These are phyloP conservation scores for Abrostola tripartita DNA, from an alignment of 2,888 invertebrate genomes.

Conservation along the genomic window DNA sequence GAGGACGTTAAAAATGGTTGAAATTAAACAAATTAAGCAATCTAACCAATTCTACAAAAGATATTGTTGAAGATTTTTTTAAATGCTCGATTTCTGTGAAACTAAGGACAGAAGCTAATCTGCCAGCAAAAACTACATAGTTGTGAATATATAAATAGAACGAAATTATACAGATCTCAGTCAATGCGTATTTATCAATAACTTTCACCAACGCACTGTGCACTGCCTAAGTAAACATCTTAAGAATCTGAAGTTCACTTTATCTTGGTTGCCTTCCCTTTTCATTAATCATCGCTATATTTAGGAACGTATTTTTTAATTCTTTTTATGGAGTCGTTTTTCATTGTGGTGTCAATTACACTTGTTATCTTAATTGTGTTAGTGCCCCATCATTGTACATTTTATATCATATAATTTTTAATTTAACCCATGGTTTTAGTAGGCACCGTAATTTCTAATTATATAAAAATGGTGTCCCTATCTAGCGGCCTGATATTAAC, in stretches of 20 bases:
- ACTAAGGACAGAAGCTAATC: neutral
- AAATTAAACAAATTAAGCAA: no score
- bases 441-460: no score
- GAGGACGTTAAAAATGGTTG: no score
- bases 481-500: no score
- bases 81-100: neutral
- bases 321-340: neutral
- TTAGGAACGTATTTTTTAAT: neutral
- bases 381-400: no score
- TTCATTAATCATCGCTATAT: conserved; percentile 18
- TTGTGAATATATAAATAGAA: neutral
- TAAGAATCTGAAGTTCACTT: conserved; percentile 13
- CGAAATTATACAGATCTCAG: conserved; percentile 16
- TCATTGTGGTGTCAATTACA: neutral
- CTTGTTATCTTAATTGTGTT: no score
- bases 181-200: conserved; percentile 38
- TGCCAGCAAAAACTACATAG: no score
- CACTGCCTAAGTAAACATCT: conserved; percentile 21
- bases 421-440: no score
- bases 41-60: no score
- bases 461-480: no score
- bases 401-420: no score
- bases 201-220: conserved; percentile 25
- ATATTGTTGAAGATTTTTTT: neutral
- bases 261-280: conserved; percentile 7